Evolutionary conservation across 1,140 invertebrate genomes (phyloP), one percentile per base, ranked within the genome.

Genomic region (Myzus persicae): DNA sequence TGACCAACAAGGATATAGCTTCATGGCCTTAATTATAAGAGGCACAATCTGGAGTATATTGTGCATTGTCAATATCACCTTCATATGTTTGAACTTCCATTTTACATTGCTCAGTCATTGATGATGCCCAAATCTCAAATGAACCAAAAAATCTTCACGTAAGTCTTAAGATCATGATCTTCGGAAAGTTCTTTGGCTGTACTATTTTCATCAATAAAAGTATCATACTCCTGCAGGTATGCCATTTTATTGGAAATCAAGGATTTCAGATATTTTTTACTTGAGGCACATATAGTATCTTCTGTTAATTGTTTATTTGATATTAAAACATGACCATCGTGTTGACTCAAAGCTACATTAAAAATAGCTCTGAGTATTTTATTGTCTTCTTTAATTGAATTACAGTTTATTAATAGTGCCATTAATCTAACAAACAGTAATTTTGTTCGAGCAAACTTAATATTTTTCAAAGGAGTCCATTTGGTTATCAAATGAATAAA

Each of bases 1-100:
- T 36, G 85, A 88, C 85, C 85, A 88, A 48, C 85, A 48, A n/a
- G 42, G 44, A n/a, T 46, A 48, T 88, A 88, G 36, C n/a, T 88
- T 88, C 44, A 48, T 88, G 6, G n/a, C 11, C 9, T 88, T 88
- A 48, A 88, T 88, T n/a, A 88, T 88, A 46, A n/a, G 9, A 46
- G 85, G 44, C 1, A 88, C 31, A 26, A 88, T 26, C 46, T 88
- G n/a, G 44, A 44, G 18, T 46, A 88, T 88, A 36, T 48, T 88
- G 85, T 44, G 44, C 85, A 88, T 24, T 44, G 76, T 81, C 76
- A 81, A 38, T 38, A 14, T 81, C 76, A 38, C 76, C 76, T 81
- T 81, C 14, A 38, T 81, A 38, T 36, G n/a, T 38, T 81, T 81
- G n/a, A 36, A 81, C 36, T 81, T 81, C n/a, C 2, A 81, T 81